These are phyloP conservation scores for Eristalinus aeneus DNA, from an alignment of 2,888 invertebrate species.

Conservation along the genomic window DNA sequence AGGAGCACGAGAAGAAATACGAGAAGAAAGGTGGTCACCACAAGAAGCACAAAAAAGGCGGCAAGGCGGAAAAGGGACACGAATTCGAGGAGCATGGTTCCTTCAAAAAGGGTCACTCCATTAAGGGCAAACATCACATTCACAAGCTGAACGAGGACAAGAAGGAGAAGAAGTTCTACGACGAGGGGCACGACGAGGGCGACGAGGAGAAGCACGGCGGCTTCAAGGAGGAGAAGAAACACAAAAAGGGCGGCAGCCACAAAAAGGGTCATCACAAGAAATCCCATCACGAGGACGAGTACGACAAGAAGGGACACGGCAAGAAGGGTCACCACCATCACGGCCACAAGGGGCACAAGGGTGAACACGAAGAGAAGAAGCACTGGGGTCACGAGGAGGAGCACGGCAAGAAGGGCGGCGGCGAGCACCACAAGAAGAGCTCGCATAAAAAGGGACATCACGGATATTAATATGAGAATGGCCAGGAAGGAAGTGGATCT, in stretches of 20 bases:
- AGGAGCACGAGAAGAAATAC: conserved; percentile 82
- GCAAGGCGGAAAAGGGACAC: conserved; percentile 82
- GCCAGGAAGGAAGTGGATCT: conserved; percentile 48
- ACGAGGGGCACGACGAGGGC: conserved; percentile 91
- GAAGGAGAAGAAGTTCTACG: conserved; percentile 93
- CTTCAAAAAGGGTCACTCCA: conserved; percentile 92
- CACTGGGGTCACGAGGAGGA: conserved; percentile 88
- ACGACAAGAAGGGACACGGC: conserved; percentile 90
- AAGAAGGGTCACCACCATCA: conserved; percentile 91
- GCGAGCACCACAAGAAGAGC: conserved; percentile 88
- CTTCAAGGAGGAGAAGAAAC: conserved; percentile 89
- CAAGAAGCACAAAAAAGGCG: conserved; percentile 82
- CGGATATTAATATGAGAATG: conserved; percentile 59
- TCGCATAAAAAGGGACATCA: conserved; percentile 82
- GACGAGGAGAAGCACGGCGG: conserved; percentile 91
- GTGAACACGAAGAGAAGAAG: conserved; percentile 88
- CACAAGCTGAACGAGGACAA: conserved; percentile 93
- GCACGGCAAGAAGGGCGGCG: conserved; percentile 90
- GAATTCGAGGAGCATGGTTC: conserved; percentile 83
- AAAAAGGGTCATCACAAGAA: conserved; percentile 91
- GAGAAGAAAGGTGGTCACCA: conserved; percentile 81
- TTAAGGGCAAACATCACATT: conserved; percentile 92
- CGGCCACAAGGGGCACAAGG: conserved; percentile 90
- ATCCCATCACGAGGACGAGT: conserved; percentile 88
- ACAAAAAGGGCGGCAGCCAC: conserved; percentile 90